These are phyloP conservation scores for Atractosteus spatula DNA, from an alignment of 2,113 vertebrate species.

Conservation along the genomic window DNA sequence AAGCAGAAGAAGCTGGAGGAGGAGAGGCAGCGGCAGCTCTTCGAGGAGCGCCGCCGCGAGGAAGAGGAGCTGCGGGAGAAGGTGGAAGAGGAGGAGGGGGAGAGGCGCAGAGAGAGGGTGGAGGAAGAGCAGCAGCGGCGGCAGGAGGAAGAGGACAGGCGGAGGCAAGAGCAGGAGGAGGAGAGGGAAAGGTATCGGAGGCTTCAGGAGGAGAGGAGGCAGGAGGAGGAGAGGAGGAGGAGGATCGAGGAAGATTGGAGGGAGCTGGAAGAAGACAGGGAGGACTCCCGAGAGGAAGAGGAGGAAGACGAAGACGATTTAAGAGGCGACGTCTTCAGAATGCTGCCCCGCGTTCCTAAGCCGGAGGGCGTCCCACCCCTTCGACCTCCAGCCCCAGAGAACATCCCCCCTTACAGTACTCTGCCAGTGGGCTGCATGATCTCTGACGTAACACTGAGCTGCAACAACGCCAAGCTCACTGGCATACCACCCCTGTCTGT, in stretches of 20 bases:
- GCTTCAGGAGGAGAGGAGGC: conserved; percentile 27
- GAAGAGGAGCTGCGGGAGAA: conserved; percentile 2
- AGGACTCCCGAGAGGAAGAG: conserved; percentile 25
- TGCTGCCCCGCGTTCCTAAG: conserved; percentile 40
- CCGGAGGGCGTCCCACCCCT: conserved; percentile 31
- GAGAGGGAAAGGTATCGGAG: conserved; percentile 27
- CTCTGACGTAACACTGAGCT: conserved; percentile 77
- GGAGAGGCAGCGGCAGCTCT: conserved; percentile 27
- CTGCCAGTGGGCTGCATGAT: conserved; percentile 78
- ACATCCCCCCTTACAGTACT: conserved; percentile 33
- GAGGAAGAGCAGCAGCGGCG: conserved; percentile 32
- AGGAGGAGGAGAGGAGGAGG: conserved; percentile 36
- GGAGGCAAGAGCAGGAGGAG: conserved; percentile 19
- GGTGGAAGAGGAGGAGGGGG: conserved; percentile 33
- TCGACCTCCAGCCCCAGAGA: conserved; percentile 28
- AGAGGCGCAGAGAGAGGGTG: conserved; percentile 13
- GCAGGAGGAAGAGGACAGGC: conserved; percentile 21
- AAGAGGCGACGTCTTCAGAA: conserved; percentile 73
- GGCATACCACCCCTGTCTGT: conserved; percentile 80
- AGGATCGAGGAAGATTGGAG: conserved; percentile 32
- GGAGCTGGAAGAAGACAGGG: conserved; percentile 24
- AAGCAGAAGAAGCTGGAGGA: conserved; percentile 44
- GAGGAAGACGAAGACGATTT: conserved; percentile 48
- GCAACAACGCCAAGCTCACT: conserved; percentile 69
- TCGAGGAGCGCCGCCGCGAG: conserved; percentile 18